These are phyloP conservation scores for Zygothrica quintamaculata DNA, from an alignment of 2,888 invertebrate species.

Conservation along the genomic window DNA sequence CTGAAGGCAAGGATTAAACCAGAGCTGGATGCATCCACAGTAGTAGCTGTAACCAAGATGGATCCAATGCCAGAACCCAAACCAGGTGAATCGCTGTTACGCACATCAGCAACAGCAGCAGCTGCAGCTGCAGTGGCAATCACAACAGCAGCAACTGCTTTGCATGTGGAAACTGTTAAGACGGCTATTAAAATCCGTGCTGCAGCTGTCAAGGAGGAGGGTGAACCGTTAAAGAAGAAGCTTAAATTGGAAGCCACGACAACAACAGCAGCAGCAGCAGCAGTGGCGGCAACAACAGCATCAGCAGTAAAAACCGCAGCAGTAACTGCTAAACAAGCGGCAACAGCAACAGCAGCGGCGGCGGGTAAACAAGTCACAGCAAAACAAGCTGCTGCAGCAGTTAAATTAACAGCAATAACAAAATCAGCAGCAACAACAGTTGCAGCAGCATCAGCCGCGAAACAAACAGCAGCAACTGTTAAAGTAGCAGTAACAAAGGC, in stretches of 20 bases:
- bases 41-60: constrained; percentile 23
- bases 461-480: not conserved
- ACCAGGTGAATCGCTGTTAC: constrained; percentile 60
- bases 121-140: constrained; percentile 21
- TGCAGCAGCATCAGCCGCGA: constrained; percentile 2
- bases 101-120: constrained; percentile 36
- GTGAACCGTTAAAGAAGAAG: constrained; percentile 73
- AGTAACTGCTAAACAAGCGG: constrained; percentile 11
- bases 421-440: not conserved
- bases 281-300: constrained; percentile 2
- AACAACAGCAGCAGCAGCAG: constrained; percentile 2
- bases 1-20: constrained; percentile 30
- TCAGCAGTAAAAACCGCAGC: too few relatives aligned
- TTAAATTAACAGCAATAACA: not conserved
- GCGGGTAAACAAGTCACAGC: too few relatives aligned
- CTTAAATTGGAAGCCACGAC: constrained; percentile 55
- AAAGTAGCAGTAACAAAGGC: too few relatives aligned
- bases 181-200: constrained; percentile 39
- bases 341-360: constrained; percentile 5
- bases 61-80: constrained; percentile 58
- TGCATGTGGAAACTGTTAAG: constrained; percentile 40
- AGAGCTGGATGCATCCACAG: constrained; percentile 4
- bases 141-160: constrained; percentile 10
- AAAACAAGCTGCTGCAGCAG: not conserved
- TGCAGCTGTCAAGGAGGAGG: constrained; percentile 49